Base-by-base conservation (phyloP, 2,888 invertebrate genomes). In the Aleiodes alternator region DNA sequence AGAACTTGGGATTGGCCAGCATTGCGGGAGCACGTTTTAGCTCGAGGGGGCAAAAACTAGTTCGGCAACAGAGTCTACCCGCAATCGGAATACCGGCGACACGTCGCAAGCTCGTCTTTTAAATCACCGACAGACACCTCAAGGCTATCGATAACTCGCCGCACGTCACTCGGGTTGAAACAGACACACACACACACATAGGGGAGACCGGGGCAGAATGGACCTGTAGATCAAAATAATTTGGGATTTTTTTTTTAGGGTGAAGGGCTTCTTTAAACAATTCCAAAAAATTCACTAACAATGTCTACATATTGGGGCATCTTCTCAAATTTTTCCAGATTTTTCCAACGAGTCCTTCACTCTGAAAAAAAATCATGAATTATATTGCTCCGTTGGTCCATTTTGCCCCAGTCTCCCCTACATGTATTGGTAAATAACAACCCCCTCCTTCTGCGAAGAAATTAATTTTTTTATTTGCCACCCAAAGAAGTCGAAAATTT, bases 41-140 rank as follows among this genome's bases (percentile, higher is more conserved):
- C 81, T 81, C 80, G 74, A 76, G 80, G 76, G 76, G 81, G 81
- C 81, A 84, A 84, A 84, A 84, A 84, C 84, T 84, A 84, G 84
- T 83, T 82, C 83, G 82, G 69, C 70, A 69, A 69, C 72, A 71
- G 50, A 71, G 50, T 80, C 78, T 70, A 76, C 80, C 77, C 80
- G 78, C 80, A 79, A 84, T 83, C 82, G 83, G 81, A 82, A 82
- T 82, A 82, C 84, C 85, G 82, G 84, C 84, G 87, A 87, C 84
- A 86, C 84, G 83, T 84, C 81, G 84, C 84, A 82, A 84, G 84
- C 84, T 86, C 83, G 83, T 84, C 84, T 86, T 86, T 86, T 86
- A 84, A 87, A 87, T 87, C 85, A 86, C 83, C 84, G 85, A 83
- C 83, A 80, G 87, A 86, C 86, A 84, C 85, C 83, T 87, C 86